These are phyloP conservation scores for Rhagium mordax DNA, from an alignment of 2,888 invertebrate species.

Conservation along the genomic window DNA sequence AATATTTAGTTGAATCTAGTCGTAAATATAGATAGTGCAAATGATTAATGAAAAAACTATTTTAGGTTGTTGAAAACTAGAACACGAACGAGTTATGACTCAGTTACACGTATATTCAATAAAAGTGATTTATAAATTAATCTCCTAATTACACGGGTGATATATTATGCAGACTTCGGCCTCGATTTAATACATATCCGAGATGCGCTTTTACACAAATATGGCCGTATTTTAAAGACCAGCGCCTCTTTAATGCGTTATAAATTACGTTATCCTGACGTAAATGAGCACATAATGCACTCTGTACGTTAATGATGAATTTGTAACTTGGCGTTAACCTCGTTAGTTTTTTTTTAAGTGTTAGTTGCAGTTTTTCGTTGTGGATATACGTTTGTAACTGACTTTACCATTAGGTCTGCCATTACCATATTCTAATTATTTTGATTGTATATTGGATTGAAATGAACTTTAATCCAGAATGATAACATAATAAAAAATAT, in stretches of 20 bases:
- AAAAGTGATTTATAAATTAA: background rate
- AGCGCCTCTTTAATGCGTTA: background rate
- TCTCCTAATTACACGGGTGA: background rate
- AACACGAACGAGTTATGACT: background rate
- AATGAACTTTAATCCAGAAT: too few species aligned
- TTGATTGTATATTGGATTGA: too few species aligned
- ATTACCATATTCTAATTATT: too few species aligned
- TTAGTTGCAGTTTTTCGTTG: too few species aligned
- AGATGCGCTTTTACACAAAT: background rate
- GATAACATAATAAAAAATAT: too few species aligned
- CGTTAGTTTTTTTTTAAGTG: background rate
- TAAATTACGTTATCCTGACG: background rate
- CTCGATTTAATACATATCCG: background rate
- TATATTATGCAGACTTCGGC: background rate
- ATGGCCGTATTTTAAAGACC: background rate
- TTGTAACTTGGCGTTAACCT: constrained; percentile 34
- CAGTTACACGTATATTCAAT: background rate
- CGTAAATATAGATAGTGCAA: too few species aligned
- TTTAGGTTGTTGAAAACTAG: background rate
- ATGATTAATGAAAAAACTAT: background rate
- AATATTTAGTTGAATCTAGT: too few species aligned
- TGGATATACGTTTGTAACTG: too few species aligned
- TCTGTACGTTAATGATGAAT: constrained; percentile 38
- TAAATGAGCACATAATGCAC: constrained; percentile 17
- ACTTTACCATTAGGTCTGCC: background rate